Evolutionary conservation across 2,113 vertebrate species (phyloP), one percentile per base, ranked within the genome.

Genomic region (Protobothrops mucrosquamatus): DNA sequence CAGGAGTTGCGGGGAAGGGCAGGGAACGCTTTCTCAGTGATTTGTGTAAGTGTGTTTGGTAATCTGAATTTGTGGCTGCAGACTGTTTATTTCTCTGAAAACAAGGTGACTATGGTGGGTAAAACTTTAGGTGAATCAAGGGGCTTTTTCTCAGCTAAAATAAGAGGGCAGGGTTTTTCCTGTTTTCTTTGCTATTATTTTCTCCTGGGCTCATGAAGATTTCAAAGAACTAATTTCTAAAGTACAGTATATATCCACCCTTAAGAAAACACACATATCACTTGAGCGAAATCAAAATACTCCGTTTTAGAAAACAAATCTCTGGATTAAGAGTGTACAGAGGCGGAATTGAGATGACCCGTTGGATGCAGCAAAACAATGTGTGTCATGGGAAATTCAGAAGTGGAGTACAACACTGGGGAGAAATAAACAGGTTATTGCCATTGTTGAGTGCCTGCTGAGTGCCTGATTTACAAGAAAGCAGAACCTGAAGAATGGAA

Each of bases 1-100:
- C 10, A 92, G 88, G 95, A 96, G 92, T 91, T 94, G 94, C 95
- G 89, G 14, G 0, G 0, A 15, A 48, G 89, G 89, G 39, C 61
- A 48, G 8, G 93, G 87, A 54, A 92, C 88, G 34, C 90, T 93
- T 96, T 86, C 74, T 29, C 52, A 3, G 24, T 14, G 0, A 48
- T 89, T 22, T 92, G 90, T 9, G 0, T 85, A 93, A 94, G 93
- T 48, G 29, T 89, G 88, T 88, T 96, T 87, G 34, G 90, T 94
- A 92, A 94, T 39, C n/a, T 92, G 87, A 87, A 7, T 91, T 20
- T 91, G 90, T 15, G 57, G 39, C 54, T 87, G 39, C 59, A 61
- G 34, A 51, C 89, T 69, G 26, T 88, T 93, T 89, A 90, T 18
- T 0, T 90, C 61, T 85, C 85, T 85, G 56, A 87, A 91, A 95